A percentile compares a stretch with the other conserved stretches of the same genome.
phyloP scores from a whole-genome alignment of 1,140 invertebrate genomes.

The Drosophila chauvacae region DNA sequence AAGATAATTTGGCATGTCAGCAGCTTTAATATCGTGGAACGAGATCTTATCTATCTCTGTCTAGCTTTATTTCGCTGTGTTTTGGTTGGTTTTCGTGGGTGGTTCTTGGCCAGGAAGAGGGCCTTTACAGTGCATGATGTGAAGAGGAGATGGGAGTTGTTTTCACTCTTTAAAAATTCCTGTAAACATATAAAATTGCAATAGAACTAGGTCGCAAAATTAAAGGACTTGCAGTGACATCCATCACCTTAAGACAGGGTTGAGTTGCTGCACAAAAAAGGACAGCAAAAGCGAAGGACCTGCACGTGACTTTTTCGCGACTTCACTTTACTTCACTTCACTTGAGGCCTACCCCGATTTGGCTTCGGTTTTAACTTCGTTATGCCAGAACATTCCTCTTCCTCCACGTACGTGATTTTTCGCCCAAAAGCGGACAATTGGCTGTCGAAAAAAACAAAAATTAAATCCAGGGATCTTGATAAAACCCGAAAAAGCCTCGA shows the following conservation, averaged over 20 bases:
- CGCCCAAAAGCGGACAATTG: constrained; percentile 54
- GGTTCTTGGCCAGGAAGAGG: not conserved
- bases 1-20: constrained; percentile 64
- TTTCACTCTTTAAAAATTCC: not conserved
- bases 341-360: constrained; percentile 23
- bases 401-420: constrained; percentile 65
- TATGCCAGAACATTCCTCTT: constrained; percentile 52
- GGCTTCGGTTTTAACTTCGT: constrained; percentile 33
- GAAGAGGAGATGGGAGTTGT: not conserved
- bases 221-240: constrained; percentile 11
- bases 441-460: constrained; percentile 38
- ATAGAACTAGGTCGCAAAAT: constrained; percentile 9
- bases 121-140: not conserved
- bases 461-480: constrained; percentile 53
- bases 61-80: not conserved
- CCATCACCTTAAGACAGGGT: constrained; percentile 10
- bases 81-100: constrained; percentile 13
- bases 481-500: constrained; percentile 25
- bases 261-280: constrained; percentile 6
- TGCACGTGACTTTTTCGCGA: constrained; percentile 56
- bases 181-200: not conserved
- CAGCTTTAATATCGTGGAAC: constrained; percentile 55
- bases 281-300: constrained; percentile 21
- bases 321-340: constrained; percentile 36
- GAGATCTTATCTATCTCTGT: constrained; percentile 24